These are phyloP conservation scores for Phrynocephalus guinanensis DNA, from an alignment of 2,797 vertebrate species.

Conservation along the genomic window DNA sequence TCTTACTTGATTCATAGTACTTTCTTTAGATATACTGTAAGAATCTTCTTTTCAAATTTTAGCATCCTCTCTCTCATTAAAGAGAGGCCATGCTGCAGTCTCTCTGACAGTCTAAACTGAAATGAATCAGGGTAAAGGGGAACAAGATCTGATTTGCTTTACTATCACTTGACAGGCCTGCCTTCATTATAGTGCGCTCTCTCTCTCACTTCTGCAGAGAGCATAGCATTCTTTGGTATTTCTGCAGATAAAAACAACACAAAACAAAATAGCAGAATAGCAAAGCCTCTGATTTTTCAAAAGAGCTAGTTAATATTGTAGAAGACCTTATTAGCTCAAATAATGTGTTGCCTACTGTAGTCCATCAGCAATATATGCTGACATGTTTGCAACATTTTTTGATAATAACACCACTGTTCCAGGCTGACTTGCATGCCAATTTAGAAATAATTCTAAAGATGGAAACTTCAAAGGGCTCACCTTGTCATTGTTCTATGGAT, in stretches of 20 bases:
- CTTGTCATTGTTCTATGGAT: no score
- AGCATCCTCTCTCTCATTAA: neutral
- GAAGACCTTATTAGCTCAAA: no score
- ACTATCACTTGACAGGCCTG: neutral
- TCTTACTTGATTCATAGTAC: neutral
- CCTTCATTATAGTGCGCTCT: neutral
- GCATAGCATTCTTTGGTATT: neutral
- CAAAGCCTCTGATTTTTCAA: no score
- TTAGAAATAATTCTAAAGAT: no score
- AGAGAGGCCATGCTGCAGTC: neutral
- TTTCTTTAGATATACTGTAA: neutral
- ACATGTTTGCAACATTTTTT: no score
- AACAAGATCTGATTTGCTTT: neutral
- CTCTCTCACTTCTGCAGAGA: neutral
- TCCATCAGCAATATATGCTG: no score
- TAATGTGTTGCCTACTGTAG: no score
- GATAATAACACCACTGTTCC: no score
- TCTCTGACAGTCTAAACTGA: neutral
- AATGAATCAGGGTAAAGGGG: neutral
- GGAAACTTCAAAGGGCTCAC: no score
- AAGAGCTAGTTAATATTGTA: no score
- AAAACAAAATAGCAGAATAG: neutral
- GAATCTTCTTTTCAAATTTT: neutral
- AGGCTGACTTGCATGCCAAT: no score
- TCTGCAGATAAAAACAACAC: slow-evolving; percentile 21